These are phyloP conservation scores for Argyrosomus regius DNA, from an alignment of 2,797 vertebrate species.

Conservation along the genomic window DNA sequence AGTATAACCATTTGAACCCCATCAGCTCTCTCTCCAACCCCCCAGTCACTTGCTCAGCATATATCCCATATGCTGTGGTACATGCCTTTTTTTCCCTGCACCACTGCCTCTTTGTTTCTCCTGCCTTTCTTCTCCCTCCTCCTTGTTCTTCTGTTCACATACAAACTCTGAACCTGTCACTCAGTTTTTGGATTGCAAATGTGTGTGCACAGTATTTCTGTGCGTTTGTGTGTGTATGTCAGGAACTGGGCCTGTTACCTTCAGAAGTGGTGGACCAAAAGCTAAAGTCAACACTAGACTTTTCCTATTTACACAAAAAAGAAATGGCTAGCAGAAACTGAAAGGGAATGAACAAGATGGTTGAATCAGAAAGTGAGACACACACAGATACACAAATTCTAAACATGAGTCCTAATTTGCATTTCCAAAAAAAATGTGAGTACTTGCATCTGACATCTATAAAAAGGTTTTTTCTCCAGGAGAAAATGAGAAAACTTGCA, in stretches of 20 bases:
- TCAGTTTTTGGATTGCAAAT: constrained; percentile 38
- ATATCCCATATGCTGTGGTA: constrained; percentile 25
- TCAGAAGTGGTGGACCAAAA: constrained; percentile 39
- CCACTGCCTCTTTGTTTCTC: constrained; percentile 49
- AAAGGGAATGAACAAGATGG: background rate
- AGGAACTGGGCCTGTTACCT: constrained; percentile 11
- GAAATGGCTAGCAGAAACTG: constrained; percentile 2
- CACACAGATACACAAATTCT: background rate
- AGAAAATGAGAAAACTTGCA: constrained; percentile 18
- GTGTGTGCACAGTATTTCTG: constrained; percentile 10
- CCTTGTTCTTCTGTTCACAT: constrained; percentile 38
- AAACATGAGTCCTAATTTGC: constrained; percentile 39
- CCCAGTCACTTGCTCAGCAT: constrained; percentile 21
- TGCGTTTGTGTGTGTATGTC: background rate
- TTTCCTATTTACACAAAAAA: constrained; percentile 54
- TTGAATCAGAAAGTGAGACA: constrained; percentile 1
- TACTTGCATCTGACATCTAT: constrained; percentile 26
- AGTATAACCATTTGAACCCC: constrained; percentile 26
- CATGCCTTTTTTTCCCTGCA: constrained; percentile 46
- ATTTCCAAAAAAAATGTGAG: constrained; percentile 23
- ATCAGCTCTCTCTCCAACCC: constrained; percentile 23
- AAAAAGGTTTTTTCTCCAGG: constrained; percentile 1
- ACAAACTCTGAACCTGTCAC: constrained; percentile 34
- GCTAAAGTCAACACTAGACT: constrained; percentile 33
- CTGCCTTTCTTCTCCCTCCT: constrained; percentile 30